Evolutionary conservation across 2,888 invertebrate species (phyloP), one percentile per base, ranked within the genome.

Genomic region (Notocelia uddmanniana): DNA sequence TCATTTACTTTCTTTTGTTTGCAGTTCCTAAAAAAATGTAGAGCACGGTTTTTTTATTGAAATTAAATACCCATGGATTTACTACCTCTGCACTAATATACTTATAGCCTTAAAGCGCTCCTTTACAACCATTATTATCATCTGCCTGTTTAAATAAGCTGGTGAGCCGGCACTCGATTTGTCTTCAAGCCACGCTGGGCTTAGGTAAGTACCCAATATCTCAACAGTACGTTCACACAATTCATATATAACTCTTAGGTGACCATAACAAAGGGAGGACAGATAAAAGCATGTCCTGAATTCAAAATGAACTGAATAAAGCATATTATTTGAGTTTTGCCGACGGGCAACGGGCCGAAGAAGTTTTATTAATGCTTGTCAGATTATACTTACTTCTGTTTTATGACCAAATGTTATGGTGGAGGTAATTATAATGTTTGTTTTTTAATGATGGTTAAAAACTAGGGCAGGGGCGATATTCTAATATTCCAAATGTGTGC

Each of bases 291-390:
- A 85, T 83, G 87, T 78, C 77, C 80, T 79, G 89, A 89, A 90
- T 90, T 79, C 77, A 79, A 81, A 87, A 89, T 87, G 87, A 86
- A 83, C 79, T 81, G 81, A 81, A 83, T 81, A 83, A 82, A 80
- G 78, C 78, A 79, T 82, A 77, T 82, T 83, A 85, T 87, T 83
- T 84, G 83, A 84, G 79, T 81, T 82, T 77, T 73, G 70, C 75
- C 76, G 76, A 76, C 79, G 82, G 80, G 76, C 79, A 31, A 54
- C 21, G 71, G 66, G 77, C 78, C 76, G 80, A 79, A 77, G 81
- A 83, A 83, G 78, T 82, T 81, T 83, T 85, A 84, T 81, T 78
- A 81, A 84, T 83, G 79, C 81, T 81, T 83, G 81, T 82, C 82
- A 83, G 81, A n/a, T 81, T 78, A 6, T 78, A 77, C n/a, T n/a